A percentile compares a stretch with the other conserved stretches of the same genome.
These are phyloP conservation scores for Apostichopus californicus DNA, from an alignment of 35 echinoderm and acorn worm genomes.

Conservation along the genomic window DNA sequence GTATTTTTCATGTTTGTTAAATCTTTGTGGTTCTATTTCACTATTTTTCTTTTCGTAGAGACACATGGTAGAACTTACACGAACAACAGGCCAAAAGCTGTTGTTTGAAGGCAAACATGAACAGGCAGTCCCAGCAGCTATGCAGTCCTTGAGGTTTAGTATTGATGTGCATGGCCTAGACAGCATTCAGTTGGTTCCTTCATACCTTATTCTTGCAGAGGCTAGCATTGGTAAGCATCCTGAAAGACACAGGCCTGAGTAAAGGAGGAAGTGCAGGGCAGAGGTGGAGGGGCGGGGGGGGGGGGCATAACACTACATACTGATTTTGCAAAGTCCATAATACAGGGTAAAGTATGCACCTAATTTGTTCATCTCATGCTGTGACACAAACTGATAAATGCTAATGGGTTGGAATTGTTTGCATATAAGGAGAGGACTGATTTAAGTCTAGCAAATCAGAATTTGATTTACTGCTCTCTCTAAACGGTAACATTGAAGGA, in stretches of 20 bases:
- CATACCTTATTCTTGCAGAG: slow-evolving; percentile 94
- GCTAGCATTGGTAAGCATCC: slow-evolving; percentile 82
- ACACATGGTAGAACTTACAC: slow-evolving; percentile 96
- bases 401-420: too few species aligned
- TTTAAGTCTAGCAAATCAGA: too few species aligned
- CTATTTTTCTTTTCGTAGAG: slow-evolving; percentile 54
- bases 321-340: too few species aligned
- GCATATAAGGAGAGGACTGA: too few species aligned
- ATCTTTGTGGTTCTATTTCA: neutral
- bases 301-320: neutral
- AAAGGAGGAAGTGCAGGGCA: neutral
- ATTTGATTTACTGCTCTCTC: too few species aligned
- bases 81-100: slow-evolving; percentile 94
- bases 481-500: too few species aligned
- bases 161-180: slow-evolving; percentile 96
- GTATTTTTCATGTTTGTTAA: too few species aligned
- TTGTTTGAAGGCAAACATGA: slow-evolving; percentile 98
- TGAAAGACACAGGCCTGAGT: neutral
- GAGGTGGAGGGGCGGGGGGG: neutral
- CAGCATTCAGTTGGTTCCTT: slow-evolving; percentile 96
- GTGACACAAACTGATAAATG: too few species aligned
- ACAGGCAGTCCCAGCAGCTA: slow-evolving; percentile 96
- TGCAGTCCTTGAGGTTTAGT: slow-evolving; percentile 97
- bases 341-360: too few species aligned
- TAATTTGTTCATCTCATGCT: too few species aligned